These are phyloP conservation scores for Shargacucullia verbasci DNA, from an alignment of 2,888 invertebrate genomes.

Conservation along the genomic window DNA sequence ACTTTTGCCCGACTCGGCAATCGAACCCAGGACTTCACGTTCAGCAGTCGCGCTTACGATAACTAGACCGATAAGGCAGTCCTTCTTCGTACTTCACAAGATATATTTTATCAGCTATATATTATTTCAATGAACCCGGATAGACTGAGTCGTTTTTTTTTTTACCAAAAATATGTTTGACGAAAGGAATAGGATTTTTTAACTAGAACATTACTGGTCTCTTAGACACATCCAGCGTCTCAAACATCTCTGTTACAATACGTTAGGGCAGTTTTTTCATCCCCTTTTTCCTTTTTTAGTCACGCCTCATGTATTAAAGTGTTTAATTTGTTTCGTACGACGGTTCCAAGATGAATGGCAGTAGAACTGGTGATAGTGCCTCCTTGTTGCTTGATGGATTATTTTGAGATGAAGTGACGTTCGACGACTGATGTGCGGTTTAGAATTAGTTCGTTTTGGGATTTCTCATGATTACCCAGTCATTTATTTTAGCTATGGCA, in stretches of 20 bases:
- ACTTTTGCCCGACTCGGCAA: no score
- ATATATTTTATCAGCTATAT: no score
- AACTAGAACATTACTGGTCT: neutral
- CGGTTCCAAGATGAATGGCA: conserved; percentile 76
- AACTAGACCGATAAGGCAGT: no score
- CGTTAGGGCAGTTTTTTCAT: conserved; percentile 55
- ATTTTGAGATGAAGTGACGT: conserved; percentile 72
- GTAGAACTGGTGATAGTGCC: conserved; percentile 59
- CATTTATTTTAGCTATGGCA: conserved; percentile 7
- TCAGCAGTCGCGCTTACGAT: no score
- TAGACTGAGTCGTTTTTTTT: no score
- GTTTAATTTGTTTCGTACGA: conserved; percentile 86
- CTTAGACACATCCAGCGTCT: conserved; percentile 31
- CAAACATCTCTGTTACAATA: conserved; percentile 22
- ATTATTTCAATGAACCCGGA: no score
- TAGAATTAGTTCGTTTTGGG: conserved; percentile 35
- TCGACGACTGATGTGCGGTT: conserved; percentile 61
- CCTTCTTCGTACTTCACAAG: no score
- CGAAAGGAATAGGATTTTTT: no score
- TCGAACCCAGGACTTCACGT: no score
- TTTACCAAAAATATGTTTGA: no score
- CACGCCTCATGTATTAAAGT: conserved; percentile 87
- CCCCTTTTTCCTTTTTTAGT: conserved; percentile 78
- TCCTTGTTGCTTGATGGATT: conserved; percentile 72
- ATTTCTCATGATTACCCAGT: neutral